phyloP scores from a whole-genome alignment of 2,888 invertebrate species.

The Habroteleia sp. region DNA sequence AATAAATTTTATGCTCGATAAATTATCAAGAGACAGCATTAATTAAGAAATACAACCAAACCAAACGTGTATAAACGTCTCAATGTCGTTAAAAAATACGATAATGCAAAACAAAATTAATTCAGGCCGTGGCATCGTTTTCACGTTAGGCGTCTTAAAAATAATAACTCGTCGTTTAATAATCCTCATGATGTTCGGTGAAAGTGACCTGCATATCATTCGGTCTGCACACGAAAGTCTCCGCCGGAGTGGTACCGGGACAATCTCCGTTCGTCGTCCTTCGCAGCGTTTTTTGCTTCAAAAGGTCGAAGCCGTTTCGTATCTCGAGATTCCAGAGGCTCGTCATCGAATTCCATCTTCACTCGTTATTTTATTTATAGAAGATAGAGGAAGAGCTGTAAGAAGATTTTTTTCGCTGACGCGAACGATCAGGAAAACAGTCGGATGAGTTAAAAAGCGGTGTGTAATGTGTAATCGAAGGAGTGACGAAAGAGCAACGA shows the following conservation, averaged over 20 bases:
- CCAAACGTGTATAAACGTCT: no score
- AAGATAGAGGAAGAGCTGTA: slow-evolving; percentile 18
- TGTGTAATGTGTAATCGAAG: slow-evolving; percentile 4
- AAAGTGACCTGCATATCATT: slow-evolving; percentile 63
- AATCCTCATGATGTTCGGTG: slow-evolving; percentile 58
- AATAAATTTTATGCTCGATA: no score
- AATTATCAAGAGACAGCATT: no score
- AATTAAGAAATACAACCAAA: no score
- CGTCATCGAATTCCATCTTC: slow-evolving; percentile 40
- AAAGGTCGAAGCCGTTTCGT: slow-evolving; percentile 58
- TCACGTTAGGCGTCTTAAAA: slow-evolving; percentile 17
- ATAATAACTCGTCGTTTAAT: slow-evolving; percentile 44
- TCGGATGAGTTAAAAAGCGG: slow-evolving; percentile 23
- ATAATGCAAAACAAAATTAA: slow-evolving; percentile 2
- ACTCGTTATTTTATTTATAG: slow-evolving; percentile 33
- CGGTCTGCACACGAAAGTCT: slow-evolving; percentile 9
- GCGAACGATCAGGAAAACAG: slow-evolving; percentile 10
- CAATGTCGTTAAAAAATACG: no score
- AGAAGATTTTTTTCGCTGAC: neutral
- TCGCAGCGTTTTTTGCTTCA: slow-evolving; percentile 45
- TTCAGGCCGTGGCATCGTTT: slow-evolving; percentile 45
- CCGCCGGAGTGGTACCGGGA: slow-evolving; percentile 15
- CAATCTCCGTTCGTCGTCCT: slow-evolving; percentile 61
- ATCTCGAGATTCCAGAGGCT: slow-evolving; percentile 24
- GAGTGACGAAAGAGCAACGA: slow-evolving; percentile 12